Base-by-base conservation (phyloP, 2,888 invertebrate genomes). In the Nemapogon koenigi region DNA sequence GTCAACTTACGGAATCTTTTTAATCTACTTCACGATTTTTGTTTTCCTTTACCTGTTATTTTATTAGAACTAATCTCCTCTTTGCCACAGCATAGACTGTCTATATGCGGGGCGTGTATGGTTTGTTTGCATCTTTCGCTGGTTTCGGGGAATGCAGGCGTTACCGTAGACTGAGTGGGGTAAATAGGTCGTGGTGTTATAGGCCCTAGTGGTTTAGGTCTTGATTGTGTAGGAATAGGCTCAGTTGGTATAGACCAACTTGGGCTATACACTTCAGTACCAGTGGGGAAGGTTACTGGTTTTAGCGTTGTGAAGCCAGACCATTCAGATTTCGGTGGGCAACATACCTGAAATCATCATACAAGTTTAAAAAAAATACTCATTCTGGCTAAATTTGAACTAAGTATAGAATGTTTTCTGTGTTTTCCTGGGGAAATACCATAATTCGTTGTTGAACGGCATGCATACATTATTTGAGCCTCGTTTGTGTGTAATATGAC, bases 311-410 rank as follows among this genome's bases (percentile, higher is more conserved):
- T 30, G 40, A 47, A 47, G 3, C 26, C 36, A 1, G 41, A 19
- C 54, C 53, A 52, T n/a, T 43, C 36, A 4, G 36, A 30, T 41
- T 40, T 18, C 0, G 49, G 40, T 27, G 54, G 54, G 30, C 55
- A 55, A 42, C 54, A 55, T 2, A 53, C 49, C 53, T 55, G 46
- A 18, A 42, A 41, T 36, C 17, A 35, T 4, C 8, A 32, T n/a
- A n/a, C n/a, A n/a, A n/a, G n/a, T n/a, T n/a, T n/a, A n/a, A n/a
- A n/a, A n/a, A n/a, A n/a, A n/a, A n/a, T n/a, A n/a, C n/a, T n/a
- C n/a, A n/a, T n/a, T n/a, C n/a, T n/a, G n/a, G n/a, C n/a, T n/a
- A n/a, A n/a, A n/a, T n/a, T n/a, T n/a, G n/a, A n/a, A n/a, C n/a
- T n/a, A n/a, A n/a, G n/a, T n/a, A n/a, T n/a, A n/a, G n/a, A n/a